phyloP scores from a whole-genome alignment of 2,113 vertebrate species.

The Lampris megalopsis region DNA sequence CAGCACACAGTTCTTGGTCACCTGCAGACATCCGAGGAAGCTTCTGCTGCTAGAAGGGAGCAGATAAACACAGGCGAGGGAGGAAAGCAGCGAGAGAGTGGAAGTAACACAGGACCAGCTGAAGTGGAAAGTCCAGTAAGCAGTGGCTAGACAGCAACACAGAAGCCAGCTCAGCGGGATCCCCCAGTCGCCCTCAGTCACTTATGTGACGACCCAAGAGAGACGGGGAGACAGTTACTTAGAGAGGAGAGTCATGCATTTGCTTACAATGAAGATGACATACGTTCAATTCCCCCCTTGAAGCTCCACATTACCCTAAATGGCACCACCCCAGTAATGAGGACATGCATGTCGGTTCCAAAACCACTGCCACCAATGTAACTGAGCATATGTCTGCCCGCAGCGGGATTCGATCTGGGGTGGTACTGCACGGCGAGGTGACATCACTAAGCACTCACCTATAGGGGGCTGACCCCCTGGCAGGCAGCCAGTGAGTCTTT shows the following conservation, averaged over 20 bases:
- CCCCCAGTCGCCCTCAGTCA: neutral
- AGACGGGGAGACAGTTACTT: neutral
- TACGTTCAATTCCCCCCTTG: no score
- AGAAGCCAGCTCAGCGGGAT: neutral
- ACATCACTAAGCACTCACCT: no score
- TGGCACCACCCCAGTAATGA: neutral
- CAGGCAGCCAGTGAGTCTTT: no score
- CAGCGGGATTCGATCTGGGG: no score
- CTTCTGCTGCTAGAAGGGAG: neutral
- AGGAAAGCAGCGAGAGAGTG: neutral
- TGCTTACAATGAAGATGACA: slow-evolving; percentile 6
- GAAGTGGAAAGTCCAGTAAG: no score
- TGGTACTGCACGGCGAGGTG: no score
- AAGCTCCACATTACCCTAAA: neutral
- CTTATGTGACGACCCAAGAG: neutral
- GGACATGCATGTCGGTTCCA: no score
- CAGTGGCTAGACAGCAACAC: neutral
- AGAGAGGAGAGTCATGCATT: neutral
- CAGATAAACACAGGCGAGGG: neutral
- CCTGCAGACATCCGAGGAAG: neutral
- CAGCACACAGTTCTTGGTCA: neutral
- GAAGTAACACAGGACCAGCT: no score
- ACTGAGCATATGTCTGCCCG: no score
- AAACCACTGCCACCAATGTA: no score
- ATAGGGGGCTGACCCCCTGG: no score